A percentile compares a stretch with the other conserved stretches of the same genome.
Conservation (phyloP, 2,888 invertebrate species). For the Melieria omissa region DNA sequence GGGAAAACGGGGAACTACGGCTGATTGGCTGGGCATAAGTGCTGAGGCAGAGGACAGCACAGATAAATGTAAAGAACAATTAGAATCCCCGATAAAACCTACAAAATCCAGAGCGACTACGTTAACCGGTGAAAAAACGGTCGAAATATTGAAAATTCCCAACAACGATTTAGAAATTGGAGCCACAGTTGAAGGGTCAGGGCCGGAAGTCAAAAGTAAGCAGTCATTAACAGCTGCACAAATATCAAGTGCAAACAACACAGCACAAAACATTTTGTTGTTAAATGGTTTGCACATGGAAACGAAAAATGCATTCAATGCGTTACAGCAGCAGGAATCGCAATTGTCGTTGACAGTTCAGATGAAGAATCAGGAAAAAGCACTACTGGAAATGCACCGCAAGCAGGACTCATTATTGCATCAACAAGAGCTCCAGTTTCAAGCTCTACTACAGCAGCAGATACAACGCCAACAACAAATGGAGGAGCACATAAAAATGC, state of each 20-base stretch:
- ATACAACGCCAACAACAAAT: slow-evolving; percentile 62
- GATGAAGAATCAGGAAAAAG: slow-evolving; percentile 63
- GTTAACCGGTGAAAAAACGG: slow-evolving; percentile 29
- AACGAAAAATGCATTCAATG: slow-evolving; percentile 55
- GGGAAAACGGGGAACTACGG: slow-evolving; percentile 55
- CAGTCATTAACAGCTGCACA: neutral
- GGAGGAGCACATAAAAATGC: slow-evolving; percentile 62
- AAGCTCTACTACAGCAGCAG: slow-evolving; percentile 62
- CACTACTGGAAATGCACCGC: slow-evolving; percentile 63
- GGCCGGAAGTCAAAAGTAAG: neutral
- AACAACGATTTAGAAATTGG: slow-evolving; percentile 41
- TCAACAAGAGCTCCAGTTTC: slow-evolving; percentile 63
- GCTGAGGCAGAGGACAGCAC: slow-evolving; percentile 45
- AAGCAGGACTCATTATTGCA: slow-evolving; percentile 58
- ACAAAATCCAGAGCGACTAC: slow-evolving; percentile 7
- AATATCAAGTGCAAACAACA: slow-evolving; percentile 18
- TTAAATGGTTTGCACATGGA: slow-evolving; percentile 58
- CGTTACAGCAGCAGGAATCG: slow-evolving; percentile 63
- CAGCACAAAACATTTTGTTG: slow-evolving; percentile 54
- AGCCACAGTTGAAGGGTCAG: neutral
- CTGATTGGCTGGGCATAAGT: slow-evolving; percentile 64
- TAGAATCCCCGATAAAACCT: slow-evolving; percentile 39
- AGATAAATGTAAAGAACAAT: slow-evolving; percentile 35
- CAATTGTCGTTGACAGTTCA: slow-evolving; percentile 62
- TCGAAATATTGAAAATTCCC: slow-evolving; percentile 46